Base-by-base conservation (phyloP, 2,797 vertebrate species). In the Crocodylus rhombifer region DNA sequence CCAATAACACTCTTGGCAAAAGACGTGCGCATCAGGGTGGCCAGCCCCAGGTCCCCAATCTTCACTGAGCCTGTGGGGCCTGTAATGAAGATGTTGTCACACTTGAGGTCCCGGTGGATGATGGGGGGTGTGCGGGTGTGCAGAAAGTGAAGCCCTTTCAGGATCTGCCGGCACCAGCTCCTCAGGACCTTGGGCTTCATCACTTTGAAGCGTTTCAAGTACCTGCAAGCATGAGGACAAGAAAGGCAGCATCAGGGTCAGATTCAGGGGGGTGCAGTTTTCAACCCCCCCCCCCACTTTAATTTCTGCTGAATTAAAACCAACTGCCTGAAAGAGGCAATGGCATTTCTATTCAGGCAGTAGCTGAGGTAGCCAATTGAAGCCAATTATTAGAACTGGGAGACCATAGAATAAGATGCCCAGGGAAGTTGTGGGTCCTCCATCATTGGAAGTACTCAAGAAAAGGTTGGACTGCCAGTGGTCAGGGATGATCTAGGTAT, bases 71-170 rank as follows among this genome's bases (percentile, higher is more conserved):
- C 99, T 11, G 99, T 99, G 80, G 99, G 99, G 73, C 99, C 99
- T 1, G 99, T 99, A 97, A 99, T 99, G 95, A 99, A 99, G 97
- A 99, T 99, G 97, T 99, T 99, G 98, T 99, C 99, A 89, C 99
- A 99, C 75, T 99, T 99, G 87, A 99, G 98, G 97, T 99, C 99
- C n/a, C 99, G 98, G 95, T 99, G 99, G 93, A 99, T 99, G 87
- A 99, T 99, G 36, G 99, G 99, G 18, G 99, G 99, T 2, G 99
- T 99, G 33, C 99, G 98, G 7, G 99, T 99, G 96, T 99, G 99
- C 73, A 99, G 98, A 94, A 99, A 99, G 55, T 99, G 99, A 74
- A 99, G 98, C 4, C 99, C 99, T 97, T 99, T 99, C 86, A 99
- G 97, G 95, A 99, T 99, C 94, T 99, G 99, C 67, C 99, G 96